Base-by-base conservation (phyloP, 1,140 invertebrate genomes). In the Ooceraea biroi region DNA sequence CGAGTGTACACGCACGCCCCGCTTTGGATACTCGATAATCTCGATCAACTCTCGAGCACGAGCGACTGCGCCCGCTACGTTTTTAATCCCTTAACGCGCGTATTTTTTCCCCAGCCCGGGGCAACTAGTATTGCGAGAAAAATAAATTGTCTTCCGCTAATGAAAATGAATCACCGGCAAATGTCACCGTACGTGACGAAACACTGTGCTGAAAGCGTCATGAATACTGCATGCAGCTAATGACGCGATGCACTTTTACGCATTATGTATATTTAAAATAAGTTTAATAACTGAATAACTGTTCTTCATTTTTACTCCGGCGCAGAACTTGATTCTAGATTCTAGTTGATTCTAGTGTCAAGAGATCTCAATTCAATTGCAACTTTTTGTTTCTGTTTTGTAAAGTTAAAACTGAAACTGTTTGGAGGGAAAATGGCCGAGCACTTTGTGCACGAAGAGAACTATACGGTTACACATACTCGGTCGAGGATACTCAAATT, bases 21-120 rank as follows among this genome's bases (percentile, higher is more conserved):
- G 17, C 46, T 77, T 52, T 11, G 48, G 52, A 68, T 65, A 36
- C 55, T 46, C 41, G 80, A 85, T 83, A 85, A 66, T 80, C 76
- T 80, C 65, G 22, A 78, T 19, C 22, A 57, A 66, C 73, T 66
- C 50, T 77, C 60, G 44, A 65, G 73, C 60, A 50, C 73, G 60
- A 27, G 27, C 73, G 44, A 61, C 57, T 74, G 58, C 66, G 63
- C 25, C 3, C 78, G 25, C 41, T 82, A 55, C 63, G 46, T 83
- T 66, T 76, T 82, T 57, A 73, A 61, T 71, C 46, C 44, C 25
- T 46, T 69, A 63, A 61, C 50, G 50, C 50, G 50, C 65, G 65
- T 44, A 30, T 57, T 69, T 71, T 69, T 80, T 57, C 1, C 2
- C 61, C 14, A 10, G 3, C 41, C 1, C 7, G 4, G 36, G n/a